Evolutionary conservation across 2,113 vertebrate species (phyloP), one percentile per base, ranked within the genome.

Genomic region (Brachyhypopomus gauderio): DNA sequence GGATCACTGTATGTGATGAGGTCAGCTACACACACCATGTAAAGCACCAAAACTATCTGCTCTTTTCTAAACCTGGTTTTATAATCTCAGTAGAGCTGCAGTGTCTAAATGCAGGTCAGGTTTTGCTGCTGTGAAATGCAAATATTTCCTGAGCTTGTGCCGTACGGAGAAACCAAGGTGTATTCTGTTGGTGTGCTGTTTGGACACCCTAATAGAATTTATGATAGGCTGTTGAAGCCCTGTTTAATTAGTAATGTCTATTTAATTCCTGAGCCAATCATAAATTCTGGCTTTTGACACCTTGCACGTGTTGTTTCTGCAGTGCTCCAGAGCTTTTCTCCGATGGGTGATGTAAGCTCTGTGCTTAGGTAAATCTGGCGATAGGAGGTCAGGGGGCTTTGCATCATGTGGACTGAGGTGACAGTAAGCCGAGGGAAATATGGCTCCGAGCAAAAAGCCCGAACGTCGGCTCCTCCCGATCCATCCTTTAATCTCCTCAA

Each of bases 401-500:
- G 72, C 14, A 19, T 74, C 74, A 77, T 83, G 67, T 80, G 77
- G 60, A 72, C 78, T 62, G 66, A 41, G 75, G 81, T 83, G 77
- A 77, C 19, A 8, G 55, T 72, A 80, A 82, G 80, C 79, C 63
- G 5, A 22, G 55, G 80, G 48, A 75, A 83, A 84, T 85, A 84
- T 84, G 71, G 75, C 74, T 79, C 52, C 55, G 78, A 80, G 80
- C 77, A 60, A 83, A 83, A 87, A 83, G 52, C 72, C 60, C 17
- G 60, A 75, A 71, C 77, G 78, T 81, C 80, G 75, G 73, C 45
- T 58, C 63, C 58, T 75, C 55, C 75, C 74, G 84, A 83, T 84
- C 81, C 84, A 83, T 63, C 78, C 81, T 90, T 90, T 91, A 92
- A 92, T 92, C 90, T 93, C 85, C 83, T 78, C 83, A 91, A 92